A percentile compares a stretch with the other conserved stretches of the same genome.
Conservation (phyloP, 2,888 invertebrate genomes). For the Parnassius mnemosyne region DNA sequence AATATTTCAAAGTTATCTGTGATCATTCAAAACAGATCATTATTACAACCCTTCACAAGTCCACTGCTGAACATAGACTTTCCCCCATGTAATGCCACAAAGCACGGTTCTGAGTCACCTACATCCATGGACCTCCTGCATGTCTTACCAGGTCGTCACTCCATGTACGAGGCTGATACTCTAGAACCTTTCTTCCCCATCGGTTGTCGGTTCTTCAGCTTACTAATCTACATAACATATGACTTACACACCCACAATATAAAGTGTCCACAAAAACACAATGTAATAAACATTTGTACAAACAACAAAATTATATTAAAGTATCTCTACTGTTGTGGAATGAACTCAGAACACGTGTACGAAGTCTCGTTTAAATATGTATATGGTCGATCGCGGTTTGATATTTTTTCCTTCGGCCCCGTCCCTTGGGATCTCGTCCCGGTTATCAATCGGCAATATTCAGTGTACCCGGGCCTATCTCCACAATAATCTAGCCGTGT, state of each 20-base stretch:
- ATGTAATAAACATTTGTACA: too few species aligned
- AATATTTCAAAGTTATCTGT: not conserved
- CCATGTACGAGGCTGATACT: too few species aligned
- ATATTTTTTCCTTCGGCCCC: slow-evolving; percentile 50
- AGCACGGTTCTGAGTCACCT: too few species aligned
- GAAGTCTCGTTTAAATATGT: slow-evolving; percentile 63
- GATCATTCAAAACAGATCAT: not conserved
- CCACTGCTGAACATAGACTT: too few species aligned
- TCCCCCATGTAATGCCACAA: too few species aligned
- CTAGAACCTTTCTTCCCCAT: too few species aligned
- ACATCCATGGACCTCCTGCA: too few species aligned
- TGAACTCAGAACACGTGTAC: slow-evolving; percentile 3
- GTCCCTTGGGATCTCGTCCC: slow-evolving; percentile 55
- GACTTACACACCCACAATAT: too few species aligned
- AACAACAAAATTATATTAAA: not conserved
- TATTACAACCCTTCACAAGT: too few species aligned
- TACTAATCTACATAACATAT: not conserved
- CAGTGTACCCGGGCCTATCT: slow-evolving; percentile 44
- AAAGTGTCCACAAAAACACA: too few species aligned
- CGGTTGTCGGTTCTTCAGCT: too few species aligned
- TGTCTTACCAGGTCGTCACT: too few species aligned
- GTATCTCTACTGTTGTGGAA: not conserved
- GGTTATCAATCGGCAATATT: slow-evolving; percentile 70
- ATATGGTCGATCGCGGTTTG: slow-evolving; percentile 51
- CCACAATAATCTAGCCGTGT: slow-evolving; percentile 60